Evolutionary conservation across 2,888 invertebrate species (phyloP), one percentile per base, ranked within the genome.

Genomic region (Drosophila infuscata): DNA sequence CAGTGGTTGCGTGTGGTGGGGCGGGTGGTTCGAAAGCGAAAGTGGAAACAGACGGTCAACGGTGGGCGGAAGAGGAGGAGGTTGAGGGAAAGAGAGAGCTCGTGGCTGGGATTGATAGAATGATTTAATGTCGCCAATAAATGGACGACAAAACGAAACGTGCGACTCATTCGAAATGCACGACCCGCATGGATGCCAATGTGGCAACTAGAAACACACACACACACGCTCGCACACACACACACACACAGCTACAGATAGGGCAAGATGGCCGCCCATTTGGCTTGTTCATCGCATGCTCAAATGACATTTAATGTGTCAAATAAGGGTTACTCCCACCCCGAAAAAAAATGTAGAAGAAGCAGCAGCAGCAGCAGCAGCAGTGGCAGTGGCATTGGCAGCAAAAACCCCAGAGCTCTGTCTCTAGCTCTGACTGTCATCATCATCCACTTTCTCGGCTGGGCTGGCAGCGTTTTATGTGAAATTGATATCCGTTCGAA

Each of bases 111-210:
- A 90, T 91, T 91, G 91, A 92, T 91, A 90, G 92, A 87, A 92
- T 91, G 91, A 91, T 91, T 91, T 91, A 91, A 91, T 92, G 92
- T 82, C 84, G 88, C 88, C 91, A 91, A 91, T 92, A 91, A 92
- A 89, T 82, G 85, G 87, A 81, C 73, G 65, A 58, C 66, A 66
- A 65, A 76, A 79, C 73, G 83, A 70, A 77, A 89, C 87, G 90
- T 87, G 87, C 89, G 88, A 76, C 74, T 83, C 84, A 89, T 87
- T 88, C 79, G 77, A 74, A 85, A 81, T 83, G 76, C 78, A 81
- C 68, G 70, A n/a, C 88, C 84, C 82, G 85, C 88, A 81, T 81
- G 67, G 67, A 75, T 70, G 70, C 70, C 74, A 67, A 53, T 52
- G 64, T 48, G 63, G 62, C 62, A 36, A 48, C 62, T 32, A 57